Evolutionary conservation across 1,140 invertebrate species (phyloP), one percentile per base, ranked within the genome.

Genomic region (Pseudoatta argentina): DNA sequence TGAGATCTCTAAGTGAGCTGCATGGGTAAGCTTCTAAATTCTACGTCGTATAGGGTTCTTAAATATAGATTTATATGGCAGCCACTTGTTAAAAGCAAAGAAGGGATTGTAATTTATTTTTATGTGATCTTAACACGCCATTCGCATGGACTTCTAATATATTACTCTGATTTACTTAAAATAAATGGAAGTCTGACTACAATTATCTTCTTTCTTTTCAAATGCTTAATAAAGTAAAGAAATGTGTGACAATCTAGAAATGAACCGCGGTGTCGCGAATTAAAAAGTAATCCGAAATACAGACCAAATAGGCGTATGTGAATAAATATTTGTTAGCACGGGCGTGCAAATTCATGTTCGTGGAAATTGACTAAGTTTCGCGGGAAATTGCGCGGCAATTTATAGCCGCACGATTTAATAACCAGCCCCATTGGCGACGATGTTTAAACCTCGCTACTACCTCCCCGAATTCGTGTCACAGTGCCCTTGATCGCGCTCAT

Each of bases 301-400:
- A 30, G 61, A n/a, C 2, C 48, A 53, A 24, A 76, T 64, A 82
- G 44, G 71, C 73, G 59, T 48, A 76, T 24, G 48, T 55, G 57
- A 48, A 67, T 89, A 89, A 89, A 89, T 86, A 89, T 71, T 51
- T 77, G 85, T 64, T 86, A 64, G 34, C 24, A 27, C 21, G 5
- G 39, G 61, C 86, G 66, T 48, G 82, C 66, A 63, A 77, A 61
- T 89, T 89, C 78, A 81, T 75, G 75, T 63, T 61, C 10, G 34
- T 89, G 88, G 88, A 89, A 89, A 89, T 89, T 89, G 88, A 89
- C 88, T 89, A 89, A 89, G 88, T 89, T 89, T 89, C 71, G 63
- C 27, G 21, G 69, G 76, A 30, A 87, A 89, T 89, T 86, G 76
- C 83, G 39, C 83, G 76, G 87, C 87, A 89, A 89, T 89, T 89